Conservation (phyloP, 2,888 invertebrate species). For the Xylota segnis region DNA sequence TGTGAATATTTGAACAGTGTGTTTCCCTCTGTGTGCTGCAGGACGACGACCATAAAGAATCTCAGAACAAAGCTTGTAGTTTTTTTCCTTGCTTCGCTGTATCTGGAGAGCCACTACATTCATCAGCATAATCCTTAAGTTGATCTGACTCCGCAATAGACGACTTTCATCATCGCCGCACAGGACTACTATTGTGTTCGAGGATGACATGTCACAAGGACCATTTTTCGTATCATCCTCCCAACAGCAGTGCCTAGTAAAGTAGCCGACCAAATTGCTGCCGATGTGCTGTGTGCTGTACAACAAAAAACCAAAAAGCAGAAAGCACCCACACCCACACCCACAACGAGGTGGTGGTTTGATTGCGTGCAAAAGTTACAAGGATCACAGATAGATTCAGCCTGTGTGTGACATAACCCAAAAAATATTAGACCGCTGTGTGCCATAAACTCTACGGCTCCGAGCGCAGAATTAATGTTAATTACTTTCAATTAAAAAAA, state of each 20-base stretch:
- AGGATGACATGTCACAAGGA: constrained; percentile 55
- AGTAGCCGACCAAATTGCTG: constrained; percentile 20
- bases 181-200: constrained; percentile 24
- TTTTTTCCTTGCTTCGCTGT: too few relatives aligned
- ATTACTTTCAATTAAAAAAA: constrained; percentile 74
- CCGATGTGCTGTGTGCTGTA: constrained; percentile 1
- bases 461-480: constrained; percentile 64
- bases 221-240: constrained; percentile 25
- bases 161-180: constrained; percentile 41
- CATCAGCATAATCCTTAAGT: constrained; percentile 66
- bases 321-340: neutral
- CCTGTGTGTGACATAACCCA: constrained; percentile 48
- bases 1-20: constrained; percentile 70
- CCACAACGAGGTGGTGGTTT: too few relatives aligned
- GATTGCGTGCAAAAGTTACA: constrained; percentile 36
- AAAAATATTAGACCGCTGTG: constrained; percentile 34
- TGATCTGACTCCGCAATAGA: constrained; percentile 49
- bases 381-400: constrained; percentile 27
- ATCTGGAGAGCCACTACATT: constrained; percentile 58
- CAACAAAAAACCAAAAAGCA: too few relatives aligned
- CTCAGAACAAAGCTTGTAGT: constrained; percentile 56
- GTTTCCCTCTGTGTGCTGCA: constrained; percentile 22
- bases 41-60: constrained; percentile 24
- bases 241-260: constrained; percentile 9
- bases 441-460: constrained; percentile 18